Conservation (phyloP, 2,888 invertebrate genomes). For the Thecocarcelia acutangulata region DNA sequence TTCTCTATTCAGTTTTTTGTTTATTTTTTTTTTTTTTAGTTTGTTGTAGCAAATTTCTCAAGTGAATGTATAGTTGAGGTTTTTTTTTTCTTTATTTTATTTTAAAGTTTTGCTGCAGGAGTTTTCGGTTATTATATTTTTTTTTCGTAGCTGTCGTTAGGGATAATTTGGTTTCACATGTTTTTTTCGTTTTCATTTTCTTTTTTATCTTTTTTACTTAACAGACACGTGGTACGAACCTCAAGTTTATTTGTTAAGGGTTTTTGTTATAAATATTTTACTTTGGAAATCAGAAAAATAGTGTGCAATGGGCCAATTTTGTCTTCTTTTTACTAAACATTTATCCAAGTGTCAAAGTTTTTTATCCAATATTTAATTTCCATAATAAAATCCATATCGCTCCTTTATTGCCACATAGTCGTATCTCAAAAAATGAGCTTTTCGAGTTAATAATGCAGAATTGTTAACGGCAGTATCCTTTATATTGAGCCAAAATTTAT, state of each 20-base stretch:
- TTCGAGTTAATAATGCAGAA: too few relatives aligned
- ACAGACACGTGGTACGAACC: slow-evolving; percentile 50
- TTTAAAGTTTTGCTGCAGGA: slow-evolving; percentile 37
- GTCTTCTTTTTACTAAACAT: not conserved
- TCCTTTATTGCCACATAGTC: too few relatives aligned
- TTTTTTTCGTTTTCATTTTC: slow-evolving; percentile 36
- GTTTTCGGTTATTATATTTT: slow-evolving; percentile 21
- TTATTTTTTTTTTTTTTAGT: slow-evolving; percentile 28
- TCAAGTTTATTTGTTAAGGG: slow-evolving; percentile 58
- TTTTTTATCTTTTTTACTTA: slow-evolving; percentile 20
- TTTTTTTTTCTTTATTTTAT: slow-evolving; percentile 18
- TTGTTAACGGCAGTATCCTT: too few relatives aligned
- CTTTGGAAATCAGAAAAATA: slow-evolving; percentile 16
- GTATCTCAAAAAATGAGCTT: too few relatives aligned
- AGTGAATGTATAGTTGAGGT: slow-evolving; percentile 20
- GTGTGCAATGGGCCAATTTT: slow-evolving; percentile 10
- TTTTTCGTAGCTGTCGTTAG: slow-evolving; percentile 52
- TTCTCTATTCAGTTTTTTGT: slow-evolving; percentile 12
- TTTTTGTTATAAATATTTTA: slow-evolving; percentile 14
- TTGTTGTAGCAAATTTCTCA: slow-evolving; percentile 7
- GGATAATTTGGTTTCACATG: slow-evolving; percentile 48
- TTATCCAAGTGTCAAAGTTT: too few relatives aligned
- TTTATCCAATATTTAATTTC: too few relatives aligned
- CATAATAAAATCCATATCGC: too few relatives aligned
- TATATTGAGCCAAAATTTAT: too few relatives aligned